Percentiles rank a stretch among this genome's conserved stretches.
Evolutionary conservation across 30 jellyfish, hydroid and myxozoan species (phyloP).

Genomic region (Rhopilema esculentum): DNA sequence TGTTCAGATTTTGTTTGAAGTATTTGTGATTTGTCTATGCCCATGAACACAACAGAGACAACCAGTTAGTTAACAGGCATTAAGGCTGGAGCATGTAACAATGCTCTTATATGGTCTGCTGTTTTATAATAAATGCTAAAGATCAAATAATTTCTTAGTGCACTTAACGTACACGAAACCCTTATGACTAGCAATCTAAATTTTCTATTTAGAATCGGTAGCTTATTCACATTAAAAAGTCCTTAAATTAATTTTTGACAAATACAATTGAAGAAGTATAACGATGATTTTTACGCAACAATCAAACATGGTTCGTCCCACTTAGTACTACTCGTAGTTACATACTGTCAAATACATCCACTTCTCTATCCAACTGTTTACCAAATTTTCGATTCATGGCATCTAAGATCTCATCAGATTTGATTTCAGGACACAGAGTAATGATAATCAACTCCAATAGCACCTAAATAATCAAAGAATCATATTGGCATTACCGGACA

Average conservation of each 20-base stretch:
- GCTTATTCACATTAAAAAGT: no score
- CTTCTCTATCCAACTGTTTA: slow-evolving; percentile 10
- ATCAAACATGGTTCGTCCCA: neutral
- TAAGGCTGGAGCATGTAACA: neutral
- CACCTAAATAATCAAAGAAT: slow-evolving; percentile 19
- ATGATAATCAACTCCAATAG: slow-evolving; percentile 70
- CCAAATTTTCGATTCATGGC: slow-evolving; percentile 62
- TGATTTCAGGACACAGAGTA: slow-evolving; percentile 82
- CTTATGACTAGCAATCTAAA: neutral
- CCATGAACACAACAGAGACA: neutral
- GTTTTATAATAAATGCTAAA: neutral
- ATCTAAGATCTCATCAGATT: slow-evolving; percentile 61
- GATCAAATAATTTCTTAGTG: neutral
- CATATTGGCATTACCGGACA: neutral
- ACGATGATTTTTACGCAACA: neutral
- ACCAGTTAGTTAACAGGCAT: neutral
- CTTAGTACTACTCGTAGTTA: neutral
- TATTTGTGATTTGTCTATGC: neutral
- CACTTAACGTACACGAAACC: neutral
- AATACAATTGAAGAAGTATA: neutral
- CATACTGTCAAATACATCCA: neutral
- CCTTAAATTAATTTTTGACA: no score
- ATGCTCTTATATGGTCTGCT: neutral
- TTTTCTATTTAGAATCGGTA: no score
- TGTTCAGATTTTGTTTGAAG: neutral